Evolutionary conservation across 2,888 invertebrate species (phyloP).

Genomic region (Scaptomyza flava): DNA sequence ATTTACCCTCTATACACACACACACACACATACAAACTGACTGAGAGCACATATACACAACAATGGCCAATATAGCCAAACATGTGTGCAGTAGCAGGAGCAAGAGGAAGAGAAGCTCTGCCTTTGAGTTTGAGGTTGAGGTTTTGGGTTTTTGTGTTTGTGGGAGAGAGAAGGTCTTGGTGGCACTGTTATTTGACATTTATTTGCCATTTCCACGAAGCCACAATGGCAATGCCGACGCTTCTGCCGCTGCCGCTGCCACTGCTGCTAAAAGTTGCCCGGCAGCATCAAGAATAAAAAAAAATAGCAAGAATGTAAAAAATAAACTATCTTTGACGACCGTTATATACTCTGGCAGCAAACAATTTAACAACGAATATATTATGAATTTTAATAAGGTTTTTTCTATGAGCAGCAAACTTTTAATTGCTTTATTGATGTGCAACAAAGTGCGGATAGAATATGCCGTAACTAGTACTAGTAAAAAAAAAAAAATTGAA

Average conservation of each 20-base stretch:
- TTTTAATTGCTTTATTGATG: too few relatives aligned
- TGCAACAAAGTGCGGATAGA: too few relatives aligned
- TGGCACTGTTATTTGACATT: slow-evolving; percentile 75
- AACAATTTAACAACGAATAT: not conserved
- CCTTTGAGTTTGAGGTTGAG: not conserved
- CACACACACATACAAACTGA: slow-evolving; percentile 35
- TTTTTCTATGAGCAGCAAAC: not conserved
- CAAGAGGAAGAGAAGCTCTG: not conserved
- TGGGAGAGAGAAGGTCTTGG: slow-evolving; percentile 15
- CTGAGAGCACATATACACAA: slow-evolving; percentile 35
- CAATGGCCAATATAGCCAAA: slow-evolving; percentile 59
- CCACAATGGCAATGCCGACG: slow-evolving; percentile 28
- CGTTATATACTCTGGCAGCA: slow-evolving; percentile 1
- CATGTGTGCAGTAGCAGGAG: slow-evolving; percentile 32
- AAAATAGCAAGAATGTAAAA: slow-evolving; percentile 2
- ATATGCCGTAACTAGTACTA: too few relatives aligned
- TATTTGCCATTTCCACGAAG: slow-evolving; percentile 74
- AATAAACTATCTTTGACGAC: not conserved
- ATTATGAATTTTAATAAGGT: not conserved
- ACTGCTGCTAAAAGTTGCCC: slow-evolving; percentile 4
- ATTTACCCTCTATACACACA: slow-evolving; percentile 39
- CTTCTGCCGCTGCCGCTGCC: not conserved
- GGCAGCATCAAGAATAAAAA: slow-evolving; percentile 23
- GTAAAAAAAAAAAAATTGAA: too few relatives aligned
- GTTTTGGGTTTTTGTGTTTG: not conserved